Evolutionary conservation across 2,797 vertebrate genomes (phyloP).

Genomic region (Alosa sapidissima): DNA sequence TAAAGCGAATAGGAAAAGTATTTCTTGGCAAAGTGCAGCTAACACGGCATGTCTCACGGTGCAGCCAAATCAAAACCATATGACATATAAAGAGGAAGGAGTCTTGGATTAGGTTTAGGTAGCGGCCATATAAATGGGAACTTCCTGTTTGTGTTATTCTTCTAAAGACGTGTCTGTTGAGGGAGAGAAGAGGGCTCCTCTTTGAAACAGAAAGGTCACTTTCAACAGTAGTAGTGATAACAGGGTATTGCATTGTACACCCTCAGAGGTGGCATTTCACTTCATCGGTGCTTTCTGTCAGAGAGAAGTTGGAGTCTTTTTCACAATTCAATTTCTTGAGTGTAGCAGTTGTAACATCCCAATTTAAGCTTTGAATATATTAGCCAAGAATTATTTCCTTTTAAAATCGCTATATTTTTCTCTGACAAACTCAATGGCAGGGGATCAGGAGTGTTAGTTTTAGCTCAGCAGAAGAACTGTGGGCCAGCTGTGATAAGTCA

Average conservation of each 20-base stretch:
- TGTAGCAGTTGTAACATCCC: neutral
- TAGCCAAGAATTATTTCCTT: neutral
- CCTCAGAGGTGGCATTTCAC: neutral
- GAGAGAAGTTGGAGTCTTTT: neutral
- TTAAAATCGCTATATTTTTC: neutral
- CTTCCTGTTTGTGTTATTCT: slow-evolving; percentile 61
- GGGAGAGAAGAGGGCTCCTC: slow-evolving; percentile 30
- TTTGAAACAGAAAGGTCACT: slow-evolving; percentile 19
- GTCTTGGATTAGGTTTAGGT: slow-evolving; percentile 59
- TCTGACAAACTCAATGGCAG: neutral
- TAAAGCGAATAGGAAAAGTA: slow-evolving; percentile 65
- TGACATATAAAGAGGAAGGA: slow-evolving; percentile 54
- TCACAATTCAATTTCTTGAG: neutral
- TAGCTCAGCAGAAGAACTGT: neutral
- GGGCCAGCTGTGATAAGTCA: neutral
- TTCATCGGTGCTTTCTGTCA: neutral
- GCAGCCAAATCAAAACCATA: slow-evolving; percentile 66
- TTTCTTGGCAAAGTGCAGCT: slow-evolving; percentile 62
- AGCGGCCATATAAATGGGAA: slow-evolving; percentile 58
- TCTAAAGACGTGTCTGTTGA: slow-evolving; percentile 47
- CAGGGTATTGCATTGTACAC: neutral
- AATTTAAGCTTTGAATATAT: neutral
- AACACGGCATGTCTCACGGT: slow-evolving; percentile 48
- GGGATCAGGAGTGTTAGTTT: neutral
- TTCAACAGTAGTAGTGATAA: neutral